Percentiles rank a stretch among this genome's conserved stretches.
These are phyloP conservation scores for Ptychadena robeensis DNA, from an alignment of 2,797 vertebrate genomes.

Conservation along the genomic window DNA sequence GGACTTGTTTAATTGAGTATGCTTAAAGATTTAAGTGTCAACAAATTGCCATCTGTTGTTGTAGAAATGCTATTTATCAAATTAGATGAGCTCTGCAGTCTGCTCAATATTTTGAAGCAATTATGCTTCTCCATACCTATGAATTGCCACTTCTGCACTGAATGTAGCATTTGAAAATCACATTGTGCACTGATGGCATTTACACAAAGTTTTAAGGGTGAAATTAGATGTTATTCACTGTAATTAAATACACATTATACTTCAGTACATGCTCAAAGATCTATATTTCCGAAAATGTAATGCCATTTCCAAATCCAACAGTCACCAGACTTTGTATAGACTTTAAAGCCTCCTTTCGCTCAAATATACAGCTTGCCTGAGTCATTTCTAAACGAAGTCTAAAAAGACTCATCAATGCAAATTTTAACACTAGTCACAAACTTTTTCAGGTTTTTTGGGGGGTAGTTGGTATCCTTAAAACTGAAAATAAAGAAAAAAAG, in stretches of 20 bases:
- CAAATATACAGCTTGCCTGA: neutral
- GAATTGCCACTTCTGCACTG: constrained; percentile 57
- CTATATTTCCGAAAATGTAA: neutral
- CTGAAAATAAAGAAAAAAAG: too few relatives aligned
- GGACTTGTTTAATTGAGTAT: constrained; percentile 67
- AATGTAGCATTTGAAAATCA: constrained; percentile 57
- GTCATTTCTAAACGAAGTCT: neutral
- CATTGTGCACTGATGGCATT: constrained; percentile 40
- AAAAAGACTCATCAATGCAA: too few relatives aligned
- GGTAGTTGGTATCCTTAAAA: too few relatives aligned
- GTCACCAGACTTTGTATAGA: neutral
- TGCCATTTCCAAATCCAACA: neutral
- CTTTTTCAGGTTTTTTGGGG: too few relatives aligned
- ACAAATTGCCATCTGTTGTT: constrained; percentile 71
- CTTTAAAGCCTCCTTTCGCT: neutral
- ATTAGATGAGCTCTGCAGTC: constrained; percentile 65
- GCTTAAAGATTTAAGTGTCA: constrained; percentile 70
- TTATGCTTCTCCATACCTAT: constrained; percentile 52
- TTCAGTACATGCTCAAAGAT: neutral
- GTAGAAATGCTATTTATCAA: constrained; percentile 65
- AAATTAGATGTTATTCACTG: constrained; percentile 25
- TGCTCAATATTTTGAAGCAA: constrained; percentile 62
- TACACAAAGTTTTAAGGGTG: constrained; percentile 40
- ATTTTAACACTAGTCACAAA: too few relatives aligned
- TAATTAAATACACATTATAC: constrained; percentile 17